Evolutionary conservation across 2,888 invertebrate species (phyloP).

Genomic region (Geotrupes spiniger): DNA sequence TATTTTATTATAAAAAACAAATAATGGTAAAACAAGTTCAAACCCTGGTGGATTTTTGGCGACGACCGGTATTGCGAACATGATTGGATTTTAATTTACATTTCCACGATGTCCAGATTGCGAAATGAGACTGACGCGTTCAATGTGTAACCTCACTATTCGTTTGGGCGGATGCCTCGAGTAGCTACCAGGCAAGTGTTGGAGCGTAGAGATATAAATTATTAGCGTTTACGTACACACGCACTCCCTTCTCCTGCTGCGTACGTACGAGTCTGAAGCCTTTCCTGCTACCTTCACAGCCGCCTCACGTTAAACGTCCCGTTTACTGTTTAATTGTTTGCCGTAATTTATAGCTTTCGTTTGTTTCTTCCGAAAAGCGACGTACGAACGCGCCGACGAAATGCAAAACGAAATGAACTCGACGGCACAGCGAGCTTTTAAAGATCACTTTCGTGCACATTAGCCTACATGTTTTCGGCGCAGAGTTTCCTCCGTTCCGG

Average conservation of each 20-base stretch:
- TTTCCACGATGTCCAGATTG: no score
- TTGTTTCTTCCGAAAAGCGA: conserved; percentile 20
- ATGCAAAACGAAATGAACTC: no score
- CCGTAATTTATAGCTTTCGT: conserved; percentile 35
- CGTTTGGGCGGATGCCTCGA: not conserved
- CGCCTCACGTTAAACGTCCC: conserved; percentile 34
- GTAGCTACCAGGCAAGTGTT: conserved; percentile 24
- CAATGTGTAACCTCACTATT: conserved; percentile 1
- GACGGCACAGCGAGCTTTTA: no score
- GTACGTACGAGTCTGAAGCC: conserved; percentile 14
- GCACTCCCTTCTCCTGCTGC: conserved; percentile 28
- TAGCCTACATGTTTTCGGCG: no score
- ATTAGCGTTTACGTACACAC: conserved; percentile 31
- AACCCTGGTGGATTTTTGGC: no score
- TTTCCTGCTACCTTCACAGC: conserved; percentile 25
- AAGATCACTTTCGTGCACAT: no score
- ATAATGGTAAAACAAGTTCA: no score
- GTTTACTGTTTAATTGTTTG: conserved; percentile 41
- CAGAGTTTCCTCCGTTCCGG: no score
- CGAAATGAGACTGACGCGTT: not conserved
- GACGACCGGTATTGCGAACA: no score
- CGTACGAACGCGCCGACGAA: not conserved
- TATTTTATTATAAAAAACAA: no score
- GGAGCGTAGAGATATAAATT: conserved; percentile 33
- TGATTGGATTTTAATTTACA: no score